Base-by-base conservation (phyloP, 2,888 invertebrate genomes). In the Nomada flava region DNA sequence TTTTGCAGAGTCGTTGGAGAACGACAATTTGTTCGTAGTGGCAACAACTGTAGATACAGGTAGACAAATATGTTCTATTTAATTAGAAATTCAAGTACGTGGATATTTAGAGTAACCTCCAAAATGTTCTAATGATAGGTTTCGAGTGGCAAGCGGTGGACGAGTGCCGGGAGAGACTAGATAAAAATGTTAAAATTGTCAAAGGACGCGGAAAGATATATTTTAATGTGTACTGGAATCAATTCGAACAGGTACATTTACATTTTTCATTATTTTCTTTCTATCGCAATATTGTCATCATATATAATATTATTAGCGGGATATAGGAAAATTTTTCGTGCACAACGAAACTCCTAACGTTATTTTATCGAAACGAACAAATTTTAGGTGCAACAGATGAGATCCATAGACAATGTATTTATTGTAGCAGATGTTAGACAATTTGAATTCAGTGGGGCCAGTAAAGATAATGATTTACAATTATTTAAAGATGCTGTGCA, bases 81-180 rank as follows among this genome's bases (percentile, higher is more conserved):
- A 68, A 73, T 60, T 62, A 1, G 18, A 13, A 50, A 26, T 18
- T 10, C 42, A 29, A 64, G 20, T 73, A 76, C 60, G 71, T 82
- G 85, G 47, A 3, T 52, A 2, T 57, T 26, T 15, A 42, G 13
- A n/a, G 60, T 88, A 85, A 88, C 83, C 83, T 88, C 62, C n/a
- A 75, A 71, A 71, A n/a, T 1, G 13, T 36, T 36, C 2, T 44
- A 63, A 52, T 71, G 71, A 36, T 60, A 92, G 92, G 92, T 71
- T 88, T 92, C 42, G 92, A 92, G 69, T 91, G 91, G 91, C 89
- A 89, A 81, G 91, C 92, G 0, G 85, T 90, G 5, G 92, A 92
- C 42, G 92, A 92, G 80, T 91, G 90, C 74, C 89, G 71, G 76
- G 87, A 90, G 74, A 91, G 85, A 75, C 68, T 92, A 44, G 71